Evolutionary conservation across 92 coral and sea anemone genomes (phyloP).

Genomic region (Parazoanthus swiftii): DNA sequence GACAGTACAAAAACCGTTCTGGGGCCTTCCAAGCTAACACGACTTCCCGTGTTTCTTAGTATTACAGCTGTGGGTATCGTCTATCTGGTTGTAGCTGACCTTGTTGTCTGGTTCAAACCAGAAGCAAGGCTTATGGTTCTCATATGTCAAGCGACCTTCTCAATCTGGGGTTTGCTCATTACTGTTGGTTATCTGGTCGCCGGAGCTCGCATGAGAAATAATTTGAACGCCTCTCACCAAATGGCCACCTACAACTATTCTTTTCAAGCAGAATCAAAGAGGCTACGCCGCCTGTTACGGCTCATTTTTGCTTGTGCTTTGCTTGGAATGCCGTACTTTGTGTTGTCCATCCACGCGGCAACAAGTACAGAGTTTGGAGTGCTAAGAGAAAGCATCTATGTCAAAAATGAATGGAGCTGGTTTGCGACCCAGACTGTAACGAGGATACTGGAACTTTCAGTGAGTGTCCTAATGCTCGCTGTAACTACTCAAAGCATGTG

Average conservation of each 20-base stretch:
- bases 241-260: constrained; percentile 32
- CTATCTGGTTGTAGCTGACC: constrained; percentile 61
- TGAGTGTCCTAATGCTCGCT: constrained; percentile 51
- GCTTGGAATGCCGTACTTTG: constrained; percentile 55
- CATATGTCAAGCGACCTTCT: constrained; percentile 64
- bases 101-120: constrained; percentile 52
- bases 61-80: constrained; percentile 52
- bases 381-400: constrained; percentile 28
- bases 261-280: constrained; percentile 50
- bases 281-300: constrained; percentile 42
- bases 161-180: constrained; percentile 74
- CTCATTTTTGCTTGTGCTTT: constrained; percentile 56
- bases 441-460: constrained; percentile 56
- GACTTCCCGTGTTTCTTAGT: constrained; percentile 47
- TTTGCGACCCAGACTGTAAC: constrained; percentile 49
- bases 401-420: constrained; percentile 68
- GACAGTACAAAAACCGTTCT: constrained; percentile 68
- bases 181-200: constrained; percentile 61
- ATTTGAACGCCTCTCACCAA: constrained; percentile 55
- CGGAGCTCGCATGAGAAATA: constrained; percentile 54
- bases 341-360: constrained; percentile 54
- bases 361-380: constrained; percentile 51
- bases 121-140: constrained; percentile 56
- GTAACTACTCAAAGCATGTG: constrained; percentile 24
- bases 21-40: constrained; percentile 53